Conservation (phyloP, 2,113 vertebrate genomes). For the Tricholaema leucomelas region DNA sequence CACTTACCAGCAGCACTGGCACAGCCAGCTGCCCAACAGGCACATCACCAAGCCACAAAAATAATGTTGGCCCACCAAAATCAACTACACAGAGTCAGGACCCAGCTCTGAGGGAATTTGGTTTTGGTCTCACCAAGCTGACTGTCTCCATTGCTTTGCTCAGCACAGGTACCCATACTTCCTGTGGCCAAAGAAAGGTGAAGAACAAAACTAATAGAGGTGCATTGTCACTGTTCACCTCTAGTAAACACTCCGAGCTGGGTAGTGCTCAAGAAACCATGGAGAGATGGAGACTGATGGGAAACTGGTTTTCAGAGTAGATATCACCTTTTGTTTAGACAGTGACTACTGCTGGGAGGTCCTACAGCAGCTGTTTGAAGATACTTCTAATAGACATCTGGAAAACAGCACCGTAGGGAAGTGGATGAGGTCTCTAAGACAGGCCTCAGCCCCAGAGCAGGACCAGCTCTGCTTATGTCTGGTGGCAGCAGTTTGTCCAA, state of each 20-base stretch:
- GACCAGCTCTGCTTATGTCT: neutral
- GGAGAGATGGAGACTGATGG: neutral
- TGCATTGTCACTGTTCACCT: neutral
- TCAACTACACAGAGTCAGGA: neutral
- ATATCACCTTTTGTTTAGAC: neutral
- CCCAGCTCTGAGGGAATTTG: neutral
- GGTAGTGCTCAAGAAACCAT: neutral
- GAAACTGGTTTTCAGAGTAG: neutral
- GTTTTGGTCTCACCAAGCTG: neutral
- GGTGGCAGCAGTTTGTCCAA: neutral
- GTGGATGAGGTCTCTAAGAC: neutral
- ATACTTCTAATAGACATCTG: neutral
- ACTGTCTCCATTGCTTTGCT: neutral
- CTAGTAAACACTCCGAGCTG: neutral
- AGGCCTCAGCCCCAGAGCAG: neutral
- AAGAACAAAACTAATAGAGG: neutral
- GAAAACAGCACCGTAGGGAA: neutral
- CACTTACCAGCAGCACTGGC: neutral
- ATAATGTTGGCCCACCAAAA: neutral
- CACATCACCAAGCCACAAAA: neutral
- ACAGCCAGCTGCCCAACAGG: neutral
- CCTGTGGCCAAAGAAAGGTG: neutral
- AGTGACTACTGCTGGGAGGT: rapidly evolving
- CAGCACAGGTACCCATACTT: neutral
- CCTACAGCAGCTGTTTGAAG: neutral